Base-by-base conservation (phyloP, 1,140 invertebrate species). In the Meloidogyne chitwoodi region DNA sequence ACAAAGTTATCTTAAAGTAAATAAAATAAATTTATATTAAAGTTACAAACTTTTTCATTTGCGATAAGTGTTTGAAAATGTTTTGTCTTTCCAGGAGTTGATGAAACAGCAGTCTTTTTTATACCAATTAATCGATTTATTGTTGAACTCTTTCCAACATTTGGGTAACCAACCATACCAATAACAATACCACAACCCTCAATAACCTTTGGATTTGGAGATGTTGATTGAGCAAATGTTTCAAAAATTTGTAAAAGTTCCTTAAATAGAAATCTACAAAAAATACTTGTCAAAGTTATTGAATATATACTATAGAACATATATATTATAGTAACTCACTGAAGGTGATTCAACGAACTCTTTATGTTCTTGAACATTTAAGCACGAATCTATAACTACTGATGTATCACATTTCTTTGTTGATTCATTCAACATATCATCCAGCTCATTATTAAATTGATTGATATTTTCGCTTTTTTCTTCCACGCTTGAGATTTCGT, bases 81-180 rank as follows among this genome's bases (percentile, higher is more conserved):
- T 86, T 97, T 95, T 0, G 96, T 98, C 89, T 97, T 95, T 41
- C 96, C 96, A 0, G 96, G 95, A 67, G 95, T 98, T 2, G 94
- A 92, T 26, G 95, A 98, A 0, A 97, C 94, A 0, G 93, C 93
- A 0, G 95, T 94, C 89, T 96, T 97, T 88, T 99, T 99, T 16
- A 90, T 89, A 74, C 91, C 91, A 86, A 99, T 89, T 62, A 99
- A 88, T 5, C 93, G 91, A 91, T 99, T 99, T 48, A 99, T 96
- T 4, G 95, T 97, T 65, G 95, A 98, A 89, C 95, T 98, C 89
- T 99, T 99, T 19, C 97, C 97, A 44, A 99, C 97, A 90, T 99
- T 99, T 0, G 96, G 96, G 90, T 99, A 99, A 0, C 97, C 96
- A 80, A 90, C 94, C 88, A 98, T 90, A 62, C 95, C 95, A 79